Base-by-base conservation (phyloP, 2,888 invertebrate species). In the Ophion ellenae region DNA sequence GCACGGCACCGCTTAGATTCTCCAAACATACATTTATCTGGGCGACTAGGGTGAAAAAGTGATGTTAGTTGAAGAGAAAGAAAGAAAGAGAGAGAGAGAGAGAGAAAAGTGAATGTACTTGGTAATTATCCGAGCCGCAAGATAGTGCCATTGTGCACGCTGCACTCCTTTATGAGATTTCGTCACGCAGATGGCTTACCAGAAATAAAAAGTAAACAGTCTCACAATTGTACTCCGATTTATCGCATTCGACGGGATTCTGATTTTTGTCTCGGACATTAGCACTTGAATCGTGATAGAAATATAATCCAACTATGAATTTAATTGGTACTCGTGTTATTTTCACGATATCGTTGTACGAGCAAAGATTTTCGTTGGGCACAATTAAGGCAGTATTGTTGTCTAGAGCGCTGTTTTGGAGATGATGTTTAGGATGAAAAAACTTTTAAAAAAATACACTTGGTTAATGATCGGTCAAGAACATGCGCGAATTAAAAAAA, bases 141-240 rank as follows among this genome's bases (percentile, higher is more conserved):
- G 89, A 90, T 90, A 91, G 90, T 89, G 89, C 89, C 90, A 91
- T 90, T 90, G 88, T 88, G 84, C 69, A 69, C 83, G 87, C 47
- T 88, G 86, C 88, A 87, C 87, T 86, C 89, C 83, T 88, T 92
- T 92, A 92, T 89, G 89, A 88, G 81, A 75, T 82, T 64, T 87
- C 86, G 90, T 90, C 92, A 92, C 92, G 92, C 90, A 89, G 88
- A 85, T 86, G 85, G 86, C 88, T 88, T 81, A 84, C 87, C 84
- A 36, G 63, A 40, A 64, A 36, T 45, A 74, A 53, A n/a, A 2
- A 53, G 66, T 45, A 74, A 66, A 67, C 14, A 45, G 20, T 32
- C 53, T 45, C 63, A 11, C 47, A 10, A 70, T 79, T 47, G 28
- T 45, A 20, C 20, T 10, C 14, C 4, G 24, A 74, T 61, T 61